A percentile compares a stretch with the other conserved stretches of the same genome.
Conservation (phyloP, 2,797 vertebrate genomes). For the Clarias pachynema region DNA sequence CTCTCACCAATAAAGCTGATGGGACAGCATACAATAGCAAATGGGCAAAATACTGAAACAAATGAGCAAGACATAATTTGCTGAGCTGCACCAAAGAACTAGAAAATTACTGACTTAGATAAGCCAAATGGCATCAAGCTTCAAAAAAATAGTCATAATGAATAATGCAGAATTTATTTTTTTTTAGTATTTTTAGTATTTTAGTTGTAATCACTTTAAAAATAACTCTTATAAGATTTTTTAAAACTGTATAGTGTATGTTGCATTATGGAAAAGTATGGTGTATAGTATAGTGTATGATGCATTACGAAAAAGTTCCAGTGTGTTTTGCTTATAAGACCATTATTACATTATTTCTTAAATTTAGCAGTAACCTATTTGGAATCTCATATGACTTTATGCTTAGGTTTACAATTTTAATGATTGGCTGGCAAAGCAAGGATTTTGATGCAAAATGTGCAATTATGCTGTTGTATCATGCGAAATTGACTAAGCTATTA, state of each 20-base stretch:
- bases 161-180: conserved; percentile 15
- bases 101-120: conserved; percentile 28
- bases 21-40: conserved; percentile 44
- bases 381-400: conserved; percentile 22
- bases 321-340: neutral
- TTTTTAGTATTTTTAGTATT: conserved; percentile 9
- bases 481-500: conserved; percentile 54
- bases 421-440: conserved; percentile 31
- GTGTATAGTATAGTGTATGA: neutral
- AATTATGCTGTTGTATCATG: conserved; percentile 49
- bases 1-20: conserved; percentile 48
- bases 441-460: conserved; percentile 52
- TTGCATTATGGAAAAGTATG: neutral
- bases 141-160: conserved; percentile 17
- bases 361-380: neutral
- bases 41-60: conserved; percentile 44
- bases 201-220: conserved; percentile 5
- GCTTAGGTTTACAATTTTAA: conserved; percentile 23
- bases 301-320: neutral
- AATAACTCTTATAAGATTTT: too few relatives aligned
- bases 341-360: neutral
- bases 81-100: conserved; percentile 25
- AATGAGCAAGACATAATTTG: conserved; percentile 42
- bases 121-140: conserved; percentile 27
- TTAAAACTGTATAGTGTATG: neutral